Evolutionary conservation across 2,797 vertebrate genomes (phyloP), one percentile per base, ranked within the genome.

Genomic region (Myotis findleyi): DNA sequence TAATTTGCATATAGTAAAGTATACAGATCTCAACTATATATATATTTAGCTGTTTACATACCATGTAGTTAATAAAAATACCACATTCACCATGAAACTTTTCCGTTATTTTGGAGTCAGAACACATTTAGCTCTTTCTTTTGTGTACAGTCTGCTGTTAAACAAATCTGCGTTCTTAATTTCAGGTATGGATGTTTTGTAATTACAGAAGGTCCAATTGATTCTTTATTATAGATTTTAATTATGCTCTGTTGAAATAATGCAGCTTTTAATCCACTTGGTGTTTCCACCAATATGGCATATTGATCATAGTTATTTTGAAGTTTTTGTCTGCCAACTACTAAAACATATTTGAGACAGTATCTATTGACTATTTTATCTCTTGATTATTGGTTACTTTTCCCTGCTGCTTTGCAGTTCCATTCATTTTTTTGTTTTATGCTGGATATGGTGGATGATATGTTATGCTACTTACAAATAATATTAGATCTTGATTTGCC

Each of bases 231-330:
- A 62, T 81, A 69, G 30, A 75, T 79, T 68, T 36, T 79, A 79
- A 47, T 85, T 73, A 62, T 92, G 51, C n/a, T 88, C 71, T 80
- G 16, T 88, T 85, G 23, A 86, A 92, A 94, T 53, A 85, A 75
- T 59, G 23, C 14, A 57, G 41, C 53, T 85, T 88, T 85, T 53
- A 36, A 47, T 75, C 59, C 6, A 36, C 75, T 86, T 93, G 69
- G 27, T 77, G 49, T 68, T 44, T 62, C 57, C 27, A 62, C 57
- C 57, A 62, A 62, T 87, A 85, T 75, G 77, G 68, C 44, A 77
- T 82, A 64, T 55, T 30, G 47, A 57, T 91, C n/a, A 91, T 49
- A 91, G 49, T 84, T 47, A 76, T 76, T 87, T 79, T 59, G 6
- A 55, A 71, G 25, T 76, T 87, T 91, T 81, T 76, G 16, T 49